Conservation (phyloP, 2,888 invertebrate genomes). For the Lottia scabra region DNA sequence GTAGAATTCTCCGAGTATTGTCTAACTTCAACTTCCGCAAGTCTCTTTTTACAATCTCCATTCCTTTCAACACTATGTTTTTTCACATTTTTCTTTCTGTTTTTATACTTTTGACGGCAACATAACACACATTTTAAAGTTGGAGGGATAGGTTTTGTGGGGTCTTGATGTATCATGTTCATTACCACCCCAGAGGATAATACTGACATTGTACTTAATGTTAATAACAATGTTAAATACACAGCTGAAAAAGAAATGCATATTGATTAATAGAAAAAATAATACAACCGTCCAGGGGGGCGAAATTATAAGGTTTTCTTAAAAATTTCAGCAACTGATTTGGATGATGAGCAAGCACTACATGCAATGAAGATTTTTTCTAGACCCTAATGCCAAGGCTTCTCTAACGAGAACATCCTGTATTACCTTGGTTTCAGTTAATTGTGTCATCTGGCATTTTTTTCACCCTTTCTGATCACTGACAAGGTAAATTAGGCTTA, state of each 20-base stretch:
- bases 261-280: too few relatives aligned
- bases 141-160: conserved; percentile 31
- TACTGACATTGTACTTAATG: conserved; percentile 46
- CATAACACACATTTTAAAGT: conserved; percentile 33
- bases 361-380: too few relatives aligned
- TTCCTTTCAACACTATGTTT: conserved; percentile 4
- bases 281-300: too few relatives aligned
- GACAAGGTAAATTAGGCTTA: too few relatives aligned
- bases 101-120: conserved; percentile 21
- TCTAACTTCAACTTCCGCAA: conserved; percentile 6
- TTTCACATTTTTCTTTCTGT: not conserved
- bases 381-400: too few relatives aligned
- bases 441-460: too few relatives aligned
- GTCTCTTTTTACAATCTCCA: conserved; percentile 10
- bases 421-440: too few relatives aligned
- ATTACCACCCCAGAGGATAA: conserved; percentile 47
- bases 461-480: too few relatives aligned
- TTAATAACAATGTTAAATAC: conserved; percentile 44
- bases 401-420: too few relatives aligned
- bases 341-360: too few relatives aligned
- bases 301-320: too few relatives aligned
- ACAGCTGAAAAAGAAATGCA: conserved; percentile 43
- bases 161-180: conserved; percentile 44
- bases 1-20: not conserved
- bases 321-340: too few relatives aligned